Base-by-base conservation (phyloP, 2,113 vertebrate species). In the Tenebrosternarchus preto region DNA sequence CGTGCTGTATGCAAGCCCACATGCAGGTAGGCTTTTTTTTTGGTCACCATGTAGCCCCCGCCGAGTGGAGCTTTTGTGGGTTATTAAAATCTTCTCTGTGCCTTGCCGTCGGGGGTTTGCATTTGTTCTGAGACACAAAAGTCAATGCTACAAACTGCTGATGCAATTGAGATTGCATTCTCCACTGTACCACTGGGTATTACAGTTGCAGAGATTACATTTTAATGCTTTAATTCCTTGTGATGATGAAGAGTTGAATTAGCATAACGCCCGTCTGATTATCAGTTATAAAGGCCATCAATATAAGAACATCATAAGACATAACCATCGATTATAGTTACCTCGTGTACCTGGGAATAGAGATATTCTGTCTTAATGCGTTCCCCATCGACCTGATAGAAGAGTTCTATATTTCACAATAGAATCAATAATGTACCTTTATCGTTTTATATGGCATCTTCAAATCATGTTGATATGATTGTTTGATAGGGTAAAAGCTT, bases 301-400 rank as follows among this genome's bases (percentile, higher is more conserved):
- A 68, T 50, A 36, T 22, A 36, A n/a, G 17, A 11, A 39, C 31
- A 39, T 22, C 64, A 68, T 68, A 68, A 39, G 31, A 68, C 8
- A 39, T n/a, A 9, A 39, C 36, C 64, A 68, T 39, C 31, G 64
- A 39, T 68, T 68, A 66, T 33, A 39, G 31, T 39, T 39, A 68
- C 6, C 33, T 36, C 4, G 36, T 39, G 64, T 68, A 68, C 33
- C 39, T 7, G 64, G 64, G 31, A 39, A 68, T 68, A 9, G 31
- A 68, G 19, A 6, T 68, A 19, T 19, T 39, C 25, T 68, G 64
- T 68, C 64, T 68, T 68, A 39, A 68, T 68, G 64, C 31, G n/a
- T 68, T 68, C 64, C 20, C 64, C n/a, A 68, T 68, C 33, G 64
- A 68, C 64, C 31, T 68, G n/a, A 22, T 36, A 68, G 31, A n/a